Percentiles rank a stretch among this genome's conserved stretches.
These are phyloP conservation scores for Adelges cooleyi DNA, from an alignment of 1,140 invertebrate genomes.

Conservation along the genomic window DNA sequence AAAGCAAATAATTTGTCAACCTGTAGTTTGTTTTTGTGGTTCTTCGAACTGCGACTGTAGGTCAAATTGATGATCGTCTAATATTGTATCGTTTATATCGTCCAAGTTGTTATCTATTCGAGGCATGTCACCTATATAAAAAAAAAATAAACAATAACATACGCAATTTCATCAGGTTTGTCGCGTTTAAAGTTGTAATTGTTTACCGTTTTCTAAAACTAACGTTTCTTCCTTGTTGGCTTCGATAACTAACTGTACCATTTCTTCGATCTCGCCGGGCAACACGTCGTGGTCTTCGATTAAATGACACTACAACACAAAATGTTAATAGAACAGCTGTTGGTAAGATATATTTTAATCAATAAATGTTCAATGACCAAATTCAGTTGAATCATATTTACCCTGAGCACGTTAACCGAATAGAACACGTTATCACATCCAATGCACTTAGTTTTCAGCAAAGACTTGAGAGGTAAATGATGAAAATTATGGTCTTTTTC, in stretches of 20 bases:
- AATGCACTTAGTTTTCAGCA: background rate
- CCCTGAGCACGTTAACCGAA: slow-evolving; percentile 4
- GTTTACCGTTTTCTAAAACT: background rate
- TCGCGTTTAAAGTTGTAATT: background rate
- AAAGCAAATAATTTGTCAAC: no score
- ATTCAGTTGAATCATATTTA: background rate
- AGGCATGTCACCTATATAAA: background rate
- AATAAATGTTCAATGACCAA: no score
- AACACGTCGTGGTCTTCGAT: slow-evolving; percentile 11
- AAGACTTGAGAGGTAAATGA: background rate
- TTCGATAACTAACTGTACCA: slow-evolving; percentile 15
- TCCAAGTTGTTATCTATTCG: background rate
- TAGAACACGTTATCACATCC: slow-evolving; percentile 18
- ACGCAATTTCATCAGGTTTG: background rate
- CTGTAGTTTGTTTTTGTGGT: background rate
- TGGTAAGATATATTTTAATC: no score
- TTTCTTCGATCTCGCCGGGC: background rate
- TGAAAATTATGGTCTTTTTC: background rate
- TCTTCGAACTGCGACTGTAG: background rate
- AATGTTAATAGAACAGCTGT: no score
- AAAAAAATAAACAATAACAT: background rate
- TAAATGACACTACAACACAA: slow-evolving; percentile 5
- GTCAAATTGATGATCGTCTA: background rate
- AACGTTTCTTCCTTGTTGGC: slow-evolving; percentile 7
- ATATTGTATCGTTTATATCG: background rate